phyloP scores from a whole-genome alignment of 2,797 vertebrate genomes.

The Emydoidea blandingii region DNA sequence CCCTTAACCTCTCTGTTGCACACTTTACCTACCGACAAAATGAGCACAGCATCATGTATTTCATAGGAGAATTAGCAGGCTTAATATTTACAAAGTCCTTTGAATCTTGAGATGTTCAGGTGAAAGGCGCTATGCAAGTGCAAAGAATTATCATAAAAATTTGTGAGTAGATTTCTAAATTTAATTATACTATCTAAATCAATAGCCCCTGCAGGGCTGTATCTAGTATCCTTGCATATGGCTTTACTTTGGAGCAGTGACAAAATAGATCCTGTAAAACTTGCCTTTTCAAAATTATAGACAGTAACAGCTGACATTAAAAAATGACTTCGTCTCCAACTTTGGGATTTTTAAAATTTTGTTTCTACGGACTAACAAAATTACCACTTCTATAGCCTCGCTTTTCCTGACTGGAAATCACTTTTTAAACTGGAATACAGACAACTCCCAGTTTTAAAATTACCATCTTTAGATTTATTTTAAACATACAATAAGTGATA shows the following conservation, averaged over 20 bases:
- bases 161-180: neutral
- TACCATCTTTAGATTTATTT: neutral
- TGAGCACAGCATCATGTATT: neutral
- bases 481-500: neutral
- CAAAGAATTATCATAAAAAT: neutral
- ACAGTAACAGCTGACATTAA: neutral
- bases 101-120: neutral
- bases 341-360: neutral
- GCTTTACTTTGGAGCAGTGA: rapidly evolving
- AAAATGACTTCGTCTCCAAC: neutral
- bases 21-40: neutral
- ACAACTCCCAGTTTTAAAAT: neutral
- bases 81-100: neutral
- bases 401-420: neutral
- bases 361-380: neutral
- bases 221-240: neutral
- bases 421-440: neutral
- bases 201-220: neutral
- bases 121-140: neutral
- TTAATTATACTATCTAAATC: neutral
- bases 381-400: neutral
- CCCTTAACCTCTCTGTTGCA: neutral
- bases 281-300: neutral
- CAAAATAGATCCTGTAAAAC: neutral
- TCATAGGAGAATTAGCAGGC: neutral